These are phyloP conservation scores for Sebastes steindachneri DNA, from an alignment of 2,797 vertebrate genomes.

Conservation along the genomic window DNA sequence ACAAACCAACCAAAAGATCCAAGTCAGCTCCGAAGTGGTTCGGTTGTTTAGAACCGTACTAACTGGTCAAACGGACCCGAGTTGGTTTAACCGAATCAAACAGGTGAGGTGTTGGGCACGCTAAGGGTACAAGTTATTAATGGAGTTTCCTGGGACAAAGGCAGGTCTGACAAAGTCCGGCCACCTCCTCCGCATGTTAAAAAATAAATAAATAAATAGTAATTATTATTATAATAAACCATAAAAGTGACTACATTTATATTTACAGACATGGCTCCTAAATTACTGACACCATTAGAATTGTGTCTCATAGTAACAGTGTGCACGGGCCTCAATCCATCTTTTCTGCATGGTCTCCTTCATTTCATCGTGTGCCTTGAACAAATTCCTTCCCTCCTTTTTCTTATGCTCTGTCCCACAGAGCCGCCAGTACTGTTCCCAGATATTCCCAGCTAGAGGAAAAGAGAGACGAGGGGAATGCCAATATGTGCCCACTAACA, in stretches of 20 bases:
- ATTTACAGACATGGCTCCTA: neutral
- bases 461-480: neutral
- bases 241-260: no score
- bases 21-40: neutral
- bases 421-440: neutral
- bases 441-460: neutral
- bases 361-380: neutral
- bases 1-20: neutral
- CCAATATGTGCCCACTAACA: constrained; percentile 4
- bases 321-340: neutral
- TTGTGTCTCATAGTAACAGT: neutral
- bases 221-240: neutral
- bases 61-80: neutral
- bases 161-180: neutral
- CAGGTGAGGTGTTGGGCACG: no score
- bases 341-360: neutral
- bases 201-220: neutral
- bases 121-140: neutral
- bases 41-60: neutral
- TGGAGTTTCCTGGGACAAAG: neutral
- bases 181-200: neutral
- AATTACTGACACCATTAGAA: neutral
- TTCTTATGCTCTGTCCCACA: neutral
- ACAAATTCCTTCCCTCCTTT: neutral
- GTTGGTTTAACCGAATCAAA: neutral